Conservation (phyloP, 1,140 invertebrate genomes). For the Drosophila nigrodunni region DNA sequence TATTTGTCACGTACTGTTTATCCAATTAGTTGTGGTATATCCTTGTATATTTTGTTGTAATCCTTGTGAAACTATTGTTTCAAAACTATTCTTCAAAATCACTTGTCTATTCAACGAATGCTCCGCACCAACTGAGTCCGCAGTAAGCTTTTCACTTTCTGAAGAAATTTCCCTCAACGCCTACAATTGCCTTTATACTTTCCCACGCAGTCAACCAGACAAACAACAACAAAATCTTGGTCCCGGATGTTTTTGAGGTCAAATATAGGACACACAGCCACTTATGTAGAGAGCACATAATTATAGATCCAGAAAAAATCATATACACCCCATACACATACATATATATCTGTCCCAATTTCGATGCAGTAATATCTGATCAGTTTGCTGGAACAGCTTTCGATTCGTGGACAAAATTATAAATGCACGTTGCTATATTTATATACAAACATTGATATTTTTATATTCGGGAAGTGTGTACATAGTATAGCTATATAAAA, state of each 20-base stretch:
- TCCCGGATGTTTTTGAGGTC: constrained; percentile 74
- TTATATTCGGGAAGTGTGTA: constrained; percentile 22
- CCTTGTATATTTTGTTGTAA: constrained; percentile 17
- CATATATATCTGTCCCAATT: constrained; percentile 28
- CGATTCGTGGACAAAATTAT: constrained; percentile 18
- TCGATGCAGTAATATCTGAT: constrained; percentile 12
- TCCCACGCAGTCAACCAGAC: constrained; percentile 53
- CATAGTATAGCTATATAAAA: constrained; percentile 3
- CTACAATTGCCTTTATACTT: constrained; percentile 80
- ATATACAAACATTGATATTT: constrained; percentile 46
- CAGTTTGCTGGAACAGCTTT: constrained; percentile 46
- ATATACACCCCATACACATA: constrained; percentile 26
- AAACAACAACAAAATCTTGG: constrained; percentile 18
- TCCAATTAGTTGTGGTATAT: not conserved
- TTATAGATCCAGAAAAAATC: constrained; percentile 31
- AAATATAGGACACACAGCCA: constrained; percentile 71
- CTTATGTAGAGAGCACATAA: constrained; percentile 25
- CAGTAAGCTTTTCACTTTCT: constrained; percentile 56
- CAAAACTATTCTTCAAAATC: constrained; percentile 35
- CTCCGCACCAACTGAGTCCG: constrained; percentile 65
- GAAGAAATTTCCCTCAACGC: constrained; percentile 76
- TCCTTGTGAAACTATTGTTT: constrained; percentile 30
- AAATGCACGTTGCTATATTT: constrained; percentile 54
- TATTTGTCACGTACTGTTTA: constrained; percentile 3
- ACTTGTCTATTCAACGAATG: constrained; percentile 72